A percentile compares a stretch with the other conserved stretches of the same genome.
phyloP scores from a whole-genome alignment of 2,797 vertebrate species.

The Uromys caudimaculatus region DNA sequence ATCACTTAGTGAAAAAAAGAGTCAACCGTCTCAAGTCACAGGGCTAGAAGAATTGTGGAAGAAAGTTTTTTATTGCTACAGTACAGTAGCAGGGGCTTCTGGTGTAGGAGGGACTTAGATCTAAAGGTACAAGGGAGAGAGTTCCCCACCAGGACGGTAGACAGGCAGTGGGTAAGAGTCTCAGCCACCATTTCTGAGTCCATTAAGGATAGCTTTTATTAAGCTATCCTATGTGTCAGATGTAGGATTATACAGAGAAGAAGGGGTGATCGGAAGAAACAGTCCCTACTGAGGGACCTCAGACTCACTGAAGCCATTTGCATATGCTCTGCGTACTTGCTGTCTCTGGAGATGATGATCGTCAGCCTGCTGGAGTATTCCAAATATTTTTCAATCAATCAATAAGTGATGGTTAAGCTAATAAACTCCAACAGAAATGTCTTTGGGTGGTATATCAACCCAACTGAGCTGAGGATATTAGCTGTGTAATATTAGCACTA shows the following conservation, averaged over 20 bases:
- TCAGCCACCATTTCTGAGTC: not conserved
- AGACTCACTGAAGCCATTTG: not conserved
- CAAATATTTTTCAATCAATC: not conserved
- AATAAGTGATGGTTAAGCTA: not conserved
- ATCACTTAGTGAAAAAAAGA: not conserved
- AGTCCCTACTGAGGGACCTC: not conserved
- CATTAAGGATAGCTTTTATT: not conserved
- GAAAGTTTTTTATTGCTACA: conserved; percentile 7
- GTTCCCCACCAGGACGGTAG: not conserved
- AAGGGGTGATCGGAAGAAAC: not conserved
- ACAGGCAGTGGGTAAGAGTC: not conserved
- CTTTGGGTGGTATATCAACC: not conserved
- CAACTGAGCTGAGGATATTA: not conserved
- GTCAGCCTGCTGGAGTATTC: not conserved
- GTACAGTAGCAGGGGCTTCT: not conserved
- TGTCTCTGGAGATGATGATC: not conserved
- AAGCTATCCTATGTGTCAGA: not conserved
- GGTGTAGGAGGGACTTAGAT: not conserved
- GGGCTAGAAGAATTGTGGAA: not conserved
- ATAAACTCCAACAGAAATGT: not conserved
- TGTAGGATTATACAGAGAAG: not conserved
- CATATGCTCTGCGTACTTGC: not conserved
- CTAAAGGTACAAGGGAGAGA: not conserved
- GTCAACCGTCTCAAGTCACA: not conserved
- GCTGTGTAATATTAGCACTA: not conserved